phyloP scores from a whole-genome alignment of 2,888 invertebrate species.

The Phortica magna region DNA sequence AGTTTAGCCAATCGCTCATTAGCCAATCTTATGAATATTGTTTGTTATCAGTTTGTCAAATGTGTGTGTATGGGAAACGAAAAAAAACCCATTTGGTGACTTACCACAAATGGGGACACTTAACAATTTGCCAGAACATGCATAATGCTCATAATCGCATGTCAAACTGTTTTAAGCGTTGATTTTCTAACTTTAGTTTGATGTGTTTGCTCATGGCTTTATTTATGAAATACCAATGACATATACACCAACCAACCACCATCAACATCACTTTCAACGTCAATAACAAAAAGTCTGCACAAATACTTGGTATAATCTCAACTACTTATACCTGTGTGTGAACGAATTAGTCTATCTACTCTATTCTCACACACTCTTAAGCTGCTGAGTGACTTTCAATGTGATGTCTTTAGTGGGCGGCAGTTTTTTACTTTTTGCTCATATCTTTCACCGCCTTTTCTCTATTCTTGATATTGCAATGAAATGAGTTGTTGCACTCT shows the following conservation, averaged over 20 bases:
- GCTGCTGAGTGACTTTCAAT: no score
- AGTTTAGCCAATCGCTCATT: no score
- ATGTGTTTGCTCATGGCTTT: not conserved
- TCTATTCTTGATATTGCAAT: not conserved
- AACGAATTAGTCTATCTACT: no score
- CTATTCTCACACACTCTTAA: no score
- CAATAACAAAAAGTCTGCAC: no score
- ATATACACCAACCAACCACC: slow-evolving; percentile 18
- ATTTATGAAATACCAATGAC: slow-evolving; percentile 30
- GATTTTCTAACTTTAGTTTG: slow-evolving; percentile 24
- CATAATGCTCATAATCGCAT: slow-evolving; percentile 54
- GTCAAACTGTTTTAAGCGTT: slow-evolving; percentile 46
- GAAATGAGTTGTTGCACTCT: slow-evolving; percentile 17
- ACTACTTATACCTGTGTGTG: no score
- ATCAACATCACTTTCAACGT: not conserved
- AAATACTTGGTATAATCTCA: no score
- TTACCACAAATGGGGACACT: not conserved
- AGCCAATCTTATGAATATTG: no score
- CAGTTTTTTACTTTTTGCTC: not conserved
- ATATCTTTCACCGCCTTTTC: not conserved
- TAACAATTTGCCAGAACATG: slow-evolving; percentile 49
- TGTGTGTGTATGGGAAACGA: no score
- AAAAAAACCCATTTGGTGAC: not conserved
- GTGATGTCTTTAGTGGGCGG: no score
- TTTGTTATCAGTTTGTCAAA: no score